Percentiles rank a stretch among this genome's conserved stretches.
Evolutionary conservation across 2,113 vertebrate genomes (phyloP).

Genomic region (Upupa epops): DNA sequence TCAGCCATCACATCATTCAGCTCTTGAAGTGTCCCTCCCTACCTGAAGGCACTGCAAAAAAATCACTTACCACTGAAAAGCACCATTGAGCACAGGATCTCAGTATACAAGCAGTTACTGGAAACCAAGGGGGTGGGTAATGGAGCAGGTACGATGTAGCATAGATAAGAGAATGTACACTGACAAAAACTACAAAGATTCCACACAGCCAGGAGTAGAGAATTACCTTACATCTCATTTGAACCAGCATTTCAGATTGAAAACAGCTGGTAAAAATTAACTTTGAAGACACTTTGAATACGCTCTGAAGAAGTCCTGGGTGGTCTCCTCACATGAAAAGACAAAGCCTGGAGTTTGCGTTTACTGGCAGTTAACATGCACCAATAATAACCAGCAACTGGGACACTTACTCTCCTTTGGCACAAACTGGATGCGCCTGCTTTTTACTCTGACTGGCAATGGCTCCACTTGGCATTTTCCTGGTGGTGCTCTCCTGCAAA

Average conservation of each 20-base stretch:
- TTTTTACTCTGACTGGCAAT: slow-evolving; percentile 82
- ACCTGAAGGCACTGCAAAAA: not conserved
- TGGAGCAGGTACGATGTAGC: not conserved
- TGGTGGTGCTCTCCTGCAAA: slow-evolving; percentile 87
- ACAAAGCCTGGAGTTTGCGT: not conserved
- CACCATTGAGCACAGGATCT: not conserved
- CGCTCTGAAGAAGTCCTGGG: not conserved
- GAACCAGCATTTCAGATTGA: not conserved
- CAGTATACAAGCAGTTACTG: not conserved
- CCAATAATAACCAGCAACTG: not conserved
- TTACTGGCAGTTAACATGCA: not conserved
- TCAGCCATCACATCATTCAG: not conserved
- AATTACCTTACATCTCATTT: not conserved
- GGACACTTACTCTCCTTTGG: slow-evolving; percentile 89
- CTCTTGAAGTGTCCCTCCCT: not conserved
- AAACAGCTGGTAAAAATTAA: slow-evolving; percentile 20
- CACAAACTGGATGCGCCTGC: slow-evolving; percentile 80
- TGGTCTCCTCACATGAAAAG: not conserved
- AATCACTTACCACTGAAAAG: not conserved
- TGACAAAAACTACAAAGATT: not conserved
- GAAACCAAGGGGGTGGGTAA: not conserved
- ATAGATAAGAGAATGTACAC: not conserved
- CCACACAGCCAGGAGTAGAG: not conserved
- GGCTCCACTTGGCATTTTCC: slow-evolving; percentile 85
- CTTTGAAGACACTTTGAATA: not conserved